phyloP scores from a whole-genome alignment of 1,140 invertebrate genomes.

The Trachelipus rathkii region DNA sequence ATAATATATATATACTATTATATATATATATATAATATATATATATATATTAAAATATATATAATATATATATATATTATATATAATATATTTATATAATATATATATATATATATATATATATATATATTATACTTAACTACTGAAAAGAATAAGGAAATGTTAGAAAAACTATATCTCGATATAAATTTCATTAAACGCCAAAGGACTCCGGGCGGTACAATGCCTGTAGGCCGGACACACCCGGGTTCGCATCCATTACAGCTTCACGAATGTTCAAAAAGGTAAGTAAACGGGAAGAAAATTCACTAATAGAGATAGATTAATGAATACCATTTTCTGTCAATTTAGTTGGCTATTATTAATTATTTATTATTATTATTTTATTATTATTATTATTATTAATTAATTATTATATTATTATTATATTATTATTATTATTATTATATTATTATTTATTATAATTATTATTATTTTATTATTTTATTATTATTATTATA shows the following conservation, averaged over 20 bases:
- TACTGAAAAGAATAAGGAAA: too few species aligned
- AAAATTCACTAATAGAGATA: neutral
- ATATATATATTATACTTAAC: too few species aligned
- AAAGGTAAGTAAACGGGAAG: slow-evolving; percentile 16
- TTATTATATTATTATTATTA: neutral
- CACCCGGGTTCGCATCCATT: slow-evolving; percentile 19
- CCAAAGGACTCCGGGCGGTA: slow-evolving; percentile 29
- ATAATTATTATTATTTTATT: neutral
- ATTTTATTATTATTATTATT: neutral
- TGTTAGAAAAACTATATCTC: too few species aligned
- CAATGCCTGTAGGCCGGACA: slow-evolving; percentile 31
- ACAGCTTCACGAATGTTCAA: slow-evolving; percentile 27
- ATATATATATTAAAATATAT: too few species aligned
- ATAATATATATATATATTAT: too few species aligned
- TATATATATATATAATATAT: too few species aligned
- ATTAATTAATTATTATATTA: neutral
- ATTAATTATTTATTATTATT: neutral
- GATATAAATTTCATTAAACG: too few species aligned
- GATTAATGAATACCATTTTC: neutral
- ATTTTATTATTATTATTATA: neutral
- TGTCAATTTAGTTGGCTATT: too few species aligned
- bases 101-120: too few species aligned
- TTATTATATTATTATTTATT: neutral
- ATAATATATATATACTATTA: too few species aligned
- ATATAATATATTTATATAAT: too few species aligned